phyloP scores from a whole-genome alignment of 1,140 invertebrate species.

The Hormaphis cornu region DNA sequence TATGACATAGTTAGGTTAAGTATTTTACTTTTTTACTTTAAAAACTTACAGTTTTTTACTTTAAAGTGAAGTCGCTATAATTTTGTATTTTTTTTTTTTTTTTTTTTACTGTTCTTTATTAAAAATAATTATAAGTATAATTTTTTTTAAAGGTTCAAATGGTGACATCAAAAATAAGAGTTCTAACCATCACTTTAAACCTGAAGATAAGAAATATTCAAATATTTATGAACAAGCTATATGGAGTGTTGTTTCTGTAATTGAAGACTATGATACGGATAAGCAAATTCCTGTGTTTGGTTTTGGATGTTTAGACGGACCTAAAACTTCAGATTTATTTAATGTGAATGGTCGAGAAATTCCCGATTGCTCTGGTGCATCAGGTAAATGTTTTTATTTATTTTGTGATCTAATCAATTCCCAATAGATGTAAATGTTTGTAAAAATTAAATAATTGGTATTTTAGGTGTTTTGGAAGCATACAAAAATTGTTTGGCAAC shows the following conservation, averaged over 20 bases:
- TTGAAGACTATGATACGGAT: constrained; percentile 53
- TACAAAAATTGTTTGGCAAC: constrained; percentile 45
- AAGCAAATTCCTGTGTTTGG: constrained; percentile 51
- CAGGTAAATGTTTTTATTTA: too few species aligned
- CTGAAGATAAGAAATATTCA: constrained; percentile 37
- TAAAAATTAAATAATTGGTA: too few species aligned
- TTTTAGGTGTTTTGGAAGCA: constrained; percentile 41
- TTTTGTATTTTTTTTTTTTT: too few species aligned
- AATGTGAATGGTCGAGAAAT: constrained; percentile 50
- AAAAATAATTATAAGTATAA: too few species aligned
- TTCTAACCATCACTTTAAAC: constrained; percentile 51
- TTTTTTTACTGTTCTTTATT: too few species aligned
- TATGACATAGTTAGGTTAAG: too few species aligned
- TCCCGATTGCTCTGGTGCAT: constrained; percentile 48
- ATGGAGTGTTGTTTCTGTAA: constrained; percentile 52
- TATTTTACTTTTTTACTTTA: too few species aligned
- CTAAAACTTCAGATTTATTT: constrained; percentile 52
- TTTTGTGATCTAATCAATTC: too few species aligned
- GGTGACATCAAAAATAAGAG: constrained; percentile 48
- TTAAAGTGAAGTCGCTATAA: too few species aligned
- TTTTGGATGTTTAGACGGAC: constrained; percentile 49
- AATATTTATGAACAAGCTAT: constrained; percentile 55
- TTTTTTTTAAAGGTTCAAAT: constrained; percentile 51
- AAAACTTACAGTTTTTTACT: too few species aligned
- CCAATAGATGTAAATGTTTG: too few species aligned